Conservation (phyloP, 1,140 invertebrate genomes). For the Zaprionus vittiger region DNA sequence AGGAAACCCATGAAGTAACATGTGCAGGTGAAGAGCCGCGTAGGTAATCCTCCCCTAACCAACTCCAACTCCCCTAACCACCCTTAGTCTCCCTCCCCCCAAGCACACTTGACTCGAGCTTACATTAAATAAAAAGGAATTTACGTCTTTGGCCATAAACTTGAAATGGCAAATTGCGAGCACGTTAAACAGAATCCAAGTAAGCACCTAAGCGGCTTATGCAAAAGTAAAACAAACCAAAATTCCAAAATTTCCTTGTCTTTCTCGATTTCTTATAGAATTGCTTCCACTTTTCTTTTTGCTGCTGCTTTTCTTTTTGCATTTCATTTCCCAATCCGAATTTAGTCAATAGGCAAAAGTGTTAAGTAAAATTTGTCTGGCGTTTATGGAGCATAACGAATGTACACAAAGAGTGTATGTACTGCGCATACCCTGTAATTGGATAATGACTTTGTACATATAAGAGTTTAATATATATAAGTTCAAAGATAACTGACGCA, state of each 20-base stretch:
- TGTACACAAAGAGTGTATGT: neutral
- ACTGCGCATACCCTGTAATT: slow-evolving; percentile 3
- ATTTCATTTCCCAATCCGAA: slow-evolving; percentile 58
- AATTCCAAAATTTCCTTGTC: slow-evolving; percentile 19
- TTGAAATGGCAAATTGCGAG: slow-evolving; percentile 51
- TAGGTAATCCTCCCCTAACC: slow-evolving; percentile 7
- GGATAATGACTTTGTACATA: no score
- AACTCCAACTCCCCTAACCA: neutral
- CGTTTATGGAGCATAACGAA: slow-evolving; percentile 73
- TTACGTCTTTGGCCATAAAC: slow-evolving; percentile 70
- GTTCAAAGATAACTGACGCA: neutral
- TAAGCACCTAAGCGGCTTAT: slow-evolving; percentile 77
- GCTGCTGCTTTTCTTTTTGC: neutral
- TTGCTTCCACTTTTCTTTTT: slow-evolving; percentile 1
- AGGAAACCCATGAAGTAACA: slow-evolving; percentile 38
- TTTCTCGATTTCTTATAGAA: slow-evolving; percentile 19
- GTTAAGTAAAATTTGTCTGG: slow-evolving; percentile 72
- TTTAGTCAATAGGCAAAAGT: slow-evolving; percentile 67
- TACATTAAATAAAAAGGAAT: slow-evolving; percentile 73
- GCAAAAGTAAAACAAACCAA: slow-evolving; percentile 71
- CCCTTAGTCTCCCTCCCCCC: neutral
- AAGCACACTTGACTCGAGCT: slow-evolving; percentile 43
- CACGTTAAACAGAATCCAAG: slow-evolving; percentile 69
- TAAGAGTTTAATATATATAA: no score
- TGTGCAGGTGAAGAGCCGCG: slow-evolving; percentile 18